Percentiles rank a stretch among this genome's conserved stretches.
phyloP scores from a whole-genome alignment of 2,797 vertebrate species.

The Oreochromis grahami region DNA sequence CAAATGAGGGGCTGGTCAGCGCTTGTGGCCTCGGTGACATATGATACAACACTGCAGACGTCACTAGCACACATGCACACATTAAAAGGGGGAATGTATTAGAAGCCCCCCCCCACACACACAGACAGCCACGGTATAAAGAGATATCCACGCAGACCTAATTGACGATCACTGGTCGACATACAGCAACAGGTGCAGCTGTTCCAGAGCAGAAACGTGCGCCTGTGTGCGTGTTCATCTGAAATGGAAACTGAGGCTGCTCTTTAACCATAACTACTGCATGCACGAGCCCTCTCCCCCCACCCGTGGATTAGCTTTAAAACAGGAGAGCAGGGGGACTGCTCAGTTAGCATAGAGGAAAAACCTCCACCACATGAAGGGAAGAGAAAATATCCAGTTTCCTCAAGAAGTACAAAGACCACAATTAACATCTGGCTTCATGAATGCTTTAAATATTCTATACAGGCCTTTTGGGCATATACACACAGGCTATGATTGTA shows the following conservation, averaged over 20 bases:
- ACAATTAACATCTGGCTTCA: background rate
- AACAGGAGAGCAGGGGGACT: conserved; percentile 7
- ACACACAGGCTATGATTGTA: background rate
- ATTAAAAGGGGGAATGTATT: background rate
- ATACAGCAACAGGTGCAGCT: conserved; percentile 61
- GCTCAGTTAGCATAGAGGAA: conserved; percentile 2
- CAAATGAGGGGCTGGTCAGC: conserved; percentile 47
- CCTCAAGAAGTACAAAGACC: background rate
- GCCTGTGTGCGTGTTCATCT: background rate
- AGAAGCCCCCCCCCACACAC: background rate
- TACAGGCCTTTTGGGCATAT: background rate
- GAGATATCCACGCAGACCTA: background rate
- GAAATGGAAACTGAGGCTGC: conserved; percentile 36
- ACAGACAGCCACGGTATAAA: background rate
- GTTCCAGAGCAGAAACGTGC: background rate
- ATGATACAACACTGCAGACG: conserved; percentile 13
- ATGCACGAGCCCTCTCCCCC: conserved; percentile 24
- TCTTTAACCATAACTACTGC: conserved; percentile 46
- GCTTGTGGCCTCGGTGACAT: conserved; percentile 44
- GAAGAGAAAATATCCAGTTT: background rate
- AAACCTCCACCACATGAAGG: conserved; percentile 49
- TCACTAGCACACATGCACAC: background rate
- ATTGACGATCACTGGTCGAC: conserved; percentile 30
- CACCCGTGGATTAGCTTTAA: conserved; percentile 48
- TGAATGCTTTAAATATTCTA: background rate